phyloP scores from a whole-genome alignment of 2,113 vertebrate species.

The Phrynosoma platyrhinos region DNA sequence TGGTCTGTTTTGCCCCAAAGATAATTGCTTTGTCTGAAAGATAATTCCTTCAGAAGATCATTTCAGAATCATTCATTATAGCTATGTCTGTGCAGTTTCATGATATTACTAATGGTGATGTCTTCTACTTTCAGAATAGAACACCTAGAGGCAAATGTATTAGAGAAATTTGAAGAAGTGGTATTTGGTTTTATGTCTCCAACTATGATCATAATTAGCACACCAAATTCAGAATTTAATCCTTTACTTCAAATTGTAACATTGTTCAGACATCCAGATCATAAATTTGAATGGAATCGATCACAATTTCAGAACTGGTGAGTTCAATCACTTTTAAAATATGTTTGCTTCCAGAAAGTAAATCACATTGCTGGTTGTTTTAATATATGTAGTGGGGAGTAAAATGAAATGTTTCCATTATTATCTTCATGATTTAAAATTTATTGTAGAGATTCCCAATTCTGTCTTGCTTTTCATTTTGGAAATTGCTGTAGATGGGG shows the following conservation, averaged over 20 bases:
- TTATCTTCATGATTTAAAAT: neutral
- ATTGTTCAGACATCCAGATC: slow-evolving; percentile 87
- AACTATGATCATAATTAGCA: slow-evolving; percentile 85
- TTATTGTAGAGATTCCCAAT: neutral
- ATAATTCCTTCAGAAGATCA: neutral
- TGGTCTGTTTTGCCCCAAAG: neutral
- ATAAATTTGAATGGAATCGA: slow-evolving; percentile 96
- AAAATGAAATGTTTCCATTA: neutral
- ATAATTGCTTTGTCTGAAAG: neutral
- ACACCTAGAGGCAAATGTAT: slow-evolving; percentile 84
- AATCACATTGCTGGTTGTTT: neutral
- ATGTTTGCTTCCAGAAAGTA: slow-evolving; percentile 1
- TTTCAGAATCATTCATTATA: neutral
- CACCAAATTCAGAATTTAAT: slow-evolving; percentile 95
- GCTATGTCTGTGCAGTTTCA: neutral
- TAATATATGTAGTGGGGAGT: neutral
- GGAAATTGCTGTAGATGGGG: neutral
- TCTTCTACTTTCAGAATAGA: slow-evolving; percentile 85
- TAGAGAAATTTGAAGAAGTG: slow-evolving; percentile 87
- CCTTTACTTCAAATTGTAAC: slow-evolving; percentile 79
- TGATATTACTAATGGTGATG: neutral
- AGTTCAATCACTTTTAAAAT: slow-evolving; percentile 9
- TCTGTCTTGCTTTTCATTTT: neutral
- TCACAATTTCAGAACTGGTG: slow-evolving; percentile 90
- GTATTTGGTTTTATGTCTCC: slow-evolving; percentile 94